Conservation (phyloP, 2,888 invertebrate species). For the Ganaspis brasiliensis region DNA sequence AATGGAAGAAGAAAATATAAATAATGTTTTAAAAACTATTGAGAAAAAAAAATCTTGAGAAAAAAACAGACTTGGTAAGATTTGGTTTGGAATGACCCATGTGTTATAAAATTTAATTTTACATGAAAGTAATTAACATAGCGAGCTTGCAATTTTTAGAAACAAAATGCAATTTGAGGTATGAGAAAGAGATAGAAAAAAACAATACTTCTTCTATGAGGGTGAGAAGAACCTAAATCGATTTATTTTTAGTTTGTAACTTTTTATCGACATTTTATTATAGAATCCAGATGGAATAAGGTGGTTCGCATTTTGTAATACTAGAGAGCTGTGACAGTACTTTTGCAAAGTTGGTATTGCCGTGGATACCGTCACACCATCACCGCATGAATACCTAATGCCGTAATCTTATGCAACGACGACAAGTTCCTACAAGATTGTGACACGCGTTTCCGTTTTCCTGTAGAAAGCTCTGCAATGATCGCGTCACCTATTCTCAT, state of each 20-base stretch:
- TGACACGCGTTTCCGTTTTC: slow-evolving; percentile 25
- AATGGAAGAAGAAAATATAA: too few relatives aligned
- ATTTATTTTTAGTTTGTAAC: too few relatives aligned
- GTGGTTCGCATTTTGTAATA: not conserved
- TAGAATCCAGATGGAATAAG: slow-evolving; percentile 2
- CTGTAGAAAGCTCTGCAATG: slow-evolving; percentile 11
- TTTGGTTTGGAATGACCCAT: too few relatives aligned
- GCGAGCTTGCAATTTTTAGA: too few relatives aligned
- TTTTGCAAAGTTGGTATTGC: slow-evolving; percentile 30
- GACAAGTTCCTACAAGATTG: slow-evolving; percentile 13
- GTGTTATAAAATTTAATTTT: too few relatives aligned
- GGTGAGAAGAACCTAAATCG: too few relatives aligned
- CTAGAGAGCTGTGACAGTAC: slow-evolving; percentile 10
- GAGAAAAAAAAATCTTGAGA: too few relatives aligned
- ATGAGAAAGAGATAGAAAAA: not conserved
- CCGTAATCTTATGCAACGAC: slow-evolving; percentile 24
- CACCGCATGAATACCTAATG: slow-evolving; percentile 30
- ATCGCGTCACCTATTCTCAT: slow-evolving; percentile 10
- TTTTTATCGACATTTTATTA: not conserved
- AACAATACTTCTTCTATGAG: too few relatives aligned
- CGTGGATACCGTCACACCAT: slow-evolving; percentile 21
- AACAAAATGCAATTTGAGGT: not conserved
- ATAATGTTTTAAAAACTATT: too few relatives aligned
- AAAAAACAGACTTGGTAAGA: too few relatives aligned
- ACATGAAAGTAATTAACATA: too few relatives aligned